A percentile compares a stretch with the other conserved stretches of the same genome.
These are phyloP conservation scores for Odontophorus gujanensis DNA, from an alignment of 2,113 vertebrate genomes.

Conservation along the genomic window DNA sequence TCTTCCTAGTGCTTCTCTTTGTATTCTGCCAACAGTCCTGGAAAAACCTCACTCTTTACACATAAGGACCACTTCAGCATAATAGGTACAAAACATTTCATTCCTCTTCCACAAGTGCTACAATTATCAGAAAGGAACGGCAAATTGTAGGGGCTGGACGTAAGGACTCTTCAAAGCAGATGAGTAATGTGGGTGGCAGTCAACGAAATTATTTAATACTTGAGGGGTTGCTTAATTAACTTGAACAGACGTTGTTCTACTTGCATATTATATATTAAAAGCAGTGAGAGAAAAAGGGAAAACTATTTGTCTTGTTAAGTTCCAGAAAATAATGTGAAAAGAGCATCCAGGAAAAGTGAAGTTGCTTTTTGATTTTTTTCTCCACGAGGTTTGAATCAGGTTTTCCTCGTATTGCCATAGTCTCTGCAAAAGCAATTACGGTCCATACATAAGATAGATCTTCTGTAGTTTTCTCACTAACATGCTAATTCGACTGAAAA, in stretches of 20 bases:
- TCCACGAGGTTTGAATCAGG: background rate
- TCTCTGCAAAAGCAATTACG: background rate
- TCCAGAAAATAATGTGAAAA: background rate
- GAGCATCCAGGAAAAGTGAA: background rate
- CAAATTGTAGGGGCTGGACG: background rate
- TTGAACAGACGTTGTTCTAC: background rate
- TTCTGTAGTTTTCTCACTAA: background rate
- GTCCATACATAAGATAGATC: background rate
- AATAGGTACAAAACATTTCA: conserved; percentile 16
- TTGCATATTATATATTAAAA: background rate
- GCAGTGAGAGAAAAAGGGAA: accelerated
- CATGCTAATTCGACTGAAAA: background rate
- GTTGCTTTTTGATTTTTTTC: background rate
- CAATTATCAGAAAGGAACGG: background rate
- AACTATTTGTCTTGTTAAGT: background rate
- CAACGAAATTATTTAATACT: background rate
- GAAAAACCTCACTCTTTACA: background rate
- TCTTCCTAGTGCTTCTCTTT: background rate
- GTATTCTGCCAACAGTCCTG: background rate
- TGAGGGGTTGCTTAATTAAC: background rate
- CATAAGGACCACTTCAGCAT: conserved; percentile 5
- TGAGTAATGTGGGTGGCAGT: background rate
- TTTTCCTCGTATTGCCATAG: background rate
- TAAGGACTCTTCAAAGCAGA: background rate
- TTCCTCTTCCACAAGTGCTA: background rate